phyloP scores from a whole-genome alignment of 2,113 vertebrate genomes.

The Tachuris rubrigastra region DNA sequence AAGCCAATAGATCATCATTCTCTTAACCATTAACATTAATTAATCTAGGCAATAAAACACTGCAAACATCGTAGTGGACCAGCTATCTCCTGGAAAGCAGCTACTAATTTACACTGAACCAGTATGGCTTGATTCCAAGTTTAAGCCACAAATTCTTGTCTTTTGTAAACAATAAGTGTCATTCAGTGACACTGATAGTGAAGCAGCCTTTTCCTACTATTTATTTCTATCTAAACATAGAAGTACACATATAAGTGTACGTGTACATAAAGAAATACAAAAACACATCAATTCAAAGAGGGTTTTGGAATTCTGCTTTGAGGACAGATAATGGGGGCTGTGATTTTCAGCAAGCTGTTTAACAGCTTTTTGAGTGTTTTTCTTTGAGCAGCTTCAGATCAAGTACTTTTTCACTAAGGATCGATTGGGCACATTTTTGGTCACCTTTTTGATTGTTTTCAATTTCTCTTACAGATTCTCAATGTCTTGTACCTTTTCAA shows the following conservation, averaged over 20 bases:
- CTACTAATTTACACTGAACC: slow-evolving; percentile 6
- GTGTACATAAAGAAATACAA: background rate
- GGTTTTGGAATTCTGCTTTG: background rate
- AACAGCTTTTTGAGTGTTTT: background rate
- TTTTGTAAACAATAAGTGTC: slow-evolving; percentile 1
- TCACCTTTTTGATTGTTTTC: background rate
- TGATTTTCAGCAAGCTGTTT: background rate
- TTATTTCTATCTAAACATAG: background rate
- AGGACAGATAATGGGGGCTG: background rate
- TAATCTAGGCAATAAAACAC: slow-evolving; percentile 49
- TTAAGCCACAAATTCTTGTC: background rate
- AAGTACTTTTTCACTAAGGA: background rate
- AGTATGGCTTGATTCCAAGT: slow-evolving; percentile 3
- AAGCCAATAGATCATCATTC: slow-evolving; percentile 31
- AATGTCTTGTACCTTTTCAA: background rate
- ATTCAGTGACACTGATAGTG: background rate
- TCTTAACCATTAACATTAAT: slow-evolving; percentile 43
- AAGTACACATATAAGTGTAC: background rate
- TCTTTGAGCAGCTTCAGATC: background rate
- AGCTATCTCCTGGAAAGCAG: background rate
- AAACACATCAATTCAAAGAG: background rate
- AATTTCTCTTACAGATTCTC: background rate
- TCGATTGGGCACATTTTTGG: background rate
- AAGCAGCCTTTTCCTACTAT: background rate
- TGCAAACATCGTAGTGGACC: background rate